Conservation (phyloP, 2,888 invertebrate genomes). For the Clanis bilineata region DNA sequence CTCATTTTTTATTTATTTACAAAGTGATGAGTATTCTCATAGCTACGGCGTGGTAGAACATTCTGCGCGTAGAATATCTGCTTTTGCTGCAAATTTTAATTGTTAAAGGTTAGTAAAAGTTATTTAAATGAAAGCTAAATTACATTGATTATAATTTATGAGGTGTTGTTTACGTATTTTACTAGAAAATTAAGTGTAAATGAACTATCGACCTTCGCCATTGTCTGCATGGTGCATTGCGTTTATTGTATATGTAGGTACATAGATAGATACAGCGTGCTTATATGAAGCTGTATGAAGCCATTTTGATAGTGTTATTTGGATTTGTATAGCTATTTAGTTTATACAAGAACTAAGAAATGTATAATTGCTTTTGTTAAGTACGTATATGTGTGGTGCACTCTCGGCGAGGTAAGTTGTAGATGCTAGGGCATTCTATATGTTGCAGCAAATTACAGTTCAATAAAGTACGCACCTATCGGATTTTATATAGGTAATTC, state of each 20-base stretch:
- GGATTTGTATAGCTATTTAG: neutral
- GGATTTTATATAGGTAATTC: neutral
- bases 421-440: neutral
- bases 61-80: conserved; percentile 73
- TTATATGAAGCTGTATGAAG: conserved; percentile 38
- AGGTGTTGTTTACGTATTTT: conserved; percentile 27
- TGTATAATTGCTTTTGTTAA: neutral
- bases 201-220: conserved; percentile 79
- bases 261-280: conserved; percentile 31
- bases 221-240: conserved; percentile 82
- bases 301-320: conserved; percentile 34
- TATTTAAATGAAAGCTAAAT: conserved; percentile 27
- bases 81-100: conserved; percentile 70
- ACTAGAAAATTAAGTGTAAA: conserved; percentile 42
- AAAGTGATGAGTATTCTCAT: conserved; percentile 80
- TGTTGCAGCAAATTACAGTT: neutral
- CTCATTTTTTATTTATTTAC: conserved; percentile 82
- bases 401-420: neutral
- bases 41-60: conserved; percentile 80
- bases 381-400: neutral
- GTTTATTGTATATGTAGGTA: conserved; percentile 60
- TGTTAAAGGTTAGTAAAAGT: conserved; percentile 71
- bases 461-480: too few relatives aligned
- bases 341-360: neutral
- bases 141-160: conserved; percentile 21